Evolutionary conservation across 2,888 invertebrate species (phyloP).

Genomic region (Drosophila putrida): DNA sequence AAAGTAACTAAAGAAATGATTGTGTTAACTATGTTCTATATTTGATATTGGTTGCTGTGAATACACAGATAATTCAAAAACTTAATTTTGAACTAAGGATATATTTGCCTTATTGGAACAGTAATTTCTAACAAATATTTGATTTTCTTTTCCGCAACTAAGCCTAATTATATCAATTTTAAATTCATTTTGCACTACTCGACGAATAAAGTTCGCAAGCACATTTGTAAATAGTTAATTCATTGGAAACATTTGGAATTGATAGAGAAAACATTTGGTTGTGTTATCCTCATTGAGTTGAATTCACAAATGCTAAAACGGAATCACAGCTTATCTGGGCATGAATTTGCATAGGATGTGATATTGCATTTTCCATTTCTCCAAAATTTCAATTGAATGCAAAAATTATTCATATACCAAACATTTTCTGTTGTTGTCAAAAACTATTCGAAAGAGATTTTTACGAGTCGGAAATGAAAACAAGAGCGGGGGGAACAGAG

Average conservation of each 20-base stretch:
- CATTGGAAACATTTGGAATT: conserved; percentile 3
- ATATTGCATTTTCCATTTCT: conserved; percentile 8
- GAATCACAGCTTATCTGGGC: conserved; percentile 30
- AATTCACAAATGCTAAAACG: conserved; percentile 12
- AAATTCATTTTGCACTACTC: not conserved
- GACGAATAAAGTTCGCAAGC: not conserved
- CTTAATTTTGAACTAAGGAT: too few species aligned
- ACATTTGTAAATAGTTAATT: conserved; percentile 4
- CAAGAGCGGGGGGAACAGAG: not conserved
- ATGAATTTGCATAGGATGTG: conserved; percentile 39
- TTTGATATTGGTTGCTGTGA: too few species aligned
- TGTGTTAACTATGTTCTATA: too few species aligned
- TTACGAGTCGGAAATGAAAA: conserved; percentile 26
- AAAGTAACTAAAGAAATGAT: too few species aligned
- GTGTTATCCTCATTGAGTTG: conserved; percentile 5
- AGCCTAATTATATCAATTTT: not conserved
- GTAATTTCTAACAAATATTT: too few species aligned
- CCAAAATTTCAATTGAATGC: conserved; percentile 16
- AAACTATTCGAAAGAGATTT: conserved; percentile 23
- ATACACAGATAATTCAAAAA: too few species aligned
- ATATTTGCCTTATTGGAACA: too few species aligned
- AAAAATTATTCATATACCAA: conserved; percentile 15
- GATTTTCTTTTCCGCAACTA: too few species aligned
- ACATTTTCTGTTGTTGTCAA: not conserved
- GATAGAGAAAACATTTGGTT: not conserved